Percentiles rank a stretch among this genome's conserved stretches.
phyloP scores from a whole-genome alignment of 2,888 invertebrate species.

The Rotaria socialis region DNA sequence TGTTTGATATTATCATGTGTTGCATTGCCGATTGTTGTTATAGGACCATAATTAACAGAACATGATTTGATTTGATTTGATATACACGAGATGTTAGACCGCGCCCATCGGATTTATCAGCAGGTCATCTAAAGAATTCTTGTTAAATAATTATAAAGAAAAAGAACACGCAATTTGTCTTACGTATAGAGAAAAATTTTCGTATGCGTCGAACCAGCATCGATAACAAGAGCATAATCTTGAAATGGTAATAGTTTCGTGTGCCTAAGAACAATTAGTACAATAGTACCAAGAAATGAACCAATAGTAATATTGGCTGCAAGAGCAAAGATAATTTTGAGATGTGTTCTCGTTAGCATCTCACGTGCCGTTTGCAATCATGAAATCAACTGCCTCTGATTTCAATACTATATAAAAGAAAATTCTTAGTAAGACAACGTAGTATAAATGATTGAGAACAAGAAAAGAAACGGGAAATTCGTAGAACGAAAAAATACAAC shows the following conservation, averaged over 20 bases:
- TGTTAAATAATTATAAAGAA: too few relatives aligned
- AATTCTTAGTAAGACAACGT: too few relatives aligned
- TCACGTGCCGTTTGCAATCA: too few relatives aligned
- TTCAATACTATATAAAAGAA: too few relatives aligned
- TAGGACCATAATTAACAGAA: background rate
- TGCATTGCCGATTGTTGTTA: background rate
- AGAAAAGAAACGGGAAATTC: too few relatives aligned
- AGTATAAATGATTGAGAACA: too few relatives aligned
- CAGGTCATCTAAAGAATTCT: background rate
- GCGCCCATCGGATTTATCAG: conserved; percentile 12
- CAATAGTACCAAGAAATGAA: background rate
- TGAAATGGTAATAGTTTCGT: background rate
- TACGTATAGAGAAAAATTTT: conserved; percentile 17
- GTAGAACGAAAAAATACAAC: too few relatives aligned
- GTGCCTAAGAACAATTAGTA: background rate
- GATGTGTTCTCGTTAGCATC: too few relatives aligned
- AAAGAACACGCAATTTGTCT: too few relatives aligned
- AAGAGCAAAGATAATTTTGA: too few relatives aligned
- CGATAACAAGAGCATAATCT: conserved; percentile 16
- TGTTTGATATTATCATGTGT: background rate
- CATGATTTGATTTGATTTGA: background rate
- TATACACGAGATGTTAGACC: background rate
- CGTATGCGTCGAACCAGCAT: conserved; percentile 24
- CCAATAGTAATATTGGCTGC: too few relatives aligned
- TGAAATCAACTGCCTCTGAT: too few relatives aligned